phyloP scores from a whole-genome alignment of 2,113 vertebrate species.

The Cyprinus carpio region DNA sequence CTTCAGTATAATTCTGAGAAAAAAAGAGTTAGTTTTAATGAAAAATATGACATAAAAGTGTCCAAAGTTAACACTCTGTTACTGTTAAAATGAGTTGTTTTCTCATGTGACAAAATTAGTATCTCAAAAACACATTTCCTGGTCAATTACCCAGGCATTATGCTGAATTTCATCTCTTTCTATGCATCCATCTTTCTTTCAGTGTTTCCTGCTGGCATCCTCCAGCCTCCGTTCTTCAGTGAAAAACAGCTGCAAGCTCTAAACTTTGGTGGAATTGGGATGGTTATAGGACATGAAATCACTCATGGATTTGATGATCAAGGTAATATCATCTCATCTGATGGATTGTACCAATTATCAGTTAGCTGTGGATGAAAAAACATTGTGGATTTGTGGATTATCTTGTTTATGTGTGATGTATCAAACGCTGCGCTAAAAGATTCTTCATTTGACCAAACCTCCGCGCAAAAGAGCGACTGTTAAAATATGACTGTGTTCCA shows the following conservation, averaged over 20 bases:
- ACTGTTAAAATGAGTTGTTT: neutral
- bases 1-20: neutral
- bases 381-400: neutral
- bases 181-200: slow-evolving; percentile 38
- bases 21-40: neutral
- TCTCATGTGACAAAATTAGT: slow-evolving; percentile 4
- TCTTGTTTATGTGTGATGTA: slow-evolving; percentile 20
- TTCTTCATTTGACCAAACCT: neutral
- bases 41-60: neutral
- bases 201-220: slow-evolving; percentile 97
- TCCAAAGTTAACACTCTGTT: neutral
- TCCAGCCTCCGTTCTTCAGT: slow-evolving; percentile 97
- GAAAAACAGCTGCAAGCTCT: slow-evolving; percentile 92
- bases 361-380: slow-evolving; percentile 1
- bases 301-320: slow-evolving; percentile 97
- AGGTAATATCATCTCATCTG: slow-evolving; percentile 70
- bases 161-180: slow-evolving; percentile 19
- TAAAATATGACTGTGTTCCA: neutral
- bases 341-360: neutral
- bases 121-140: slow-evolving; percentile 3
- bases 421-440: neutral
- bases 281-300: slow-evolving; percentile 97
- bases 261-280: slow-evolving; percentile 95
- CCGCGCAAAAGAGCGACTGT: neutral
- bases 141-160: slow-evolving; percentile 19